Base-by-base conservation (phyloP, 2,797 vertebrate genomes). In the Myotis planiceps region DNA sequence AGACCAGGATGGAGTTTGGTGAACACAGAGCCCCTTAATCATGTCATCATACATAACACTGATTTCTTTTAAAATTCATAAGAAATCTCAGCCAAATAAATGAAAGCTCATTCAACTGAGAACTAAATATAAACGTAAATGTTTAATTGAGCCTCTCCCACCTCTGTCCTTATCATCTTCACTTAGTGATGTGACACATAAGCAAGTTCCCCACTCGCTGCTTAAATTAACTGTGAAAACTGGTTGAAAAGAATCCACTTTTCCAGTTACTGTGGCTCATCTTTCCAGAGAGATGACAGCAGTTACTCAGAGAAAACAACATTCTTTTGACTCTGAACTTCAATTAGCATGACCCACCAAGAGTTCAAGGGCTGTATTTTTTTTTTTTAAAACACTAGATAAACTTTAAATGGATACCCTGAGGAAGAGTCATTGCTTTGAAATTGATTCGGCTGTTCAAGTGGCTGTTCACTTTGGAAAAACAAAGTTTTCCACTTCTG, bases 401-500 rank as follows among this genome's bases (percentile, higher is more conserved):
- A 65, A 75, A 90, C 55, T 96, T 87, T 85, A 75, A 90, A 92
- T 76, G 49, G 45, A 51, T 65, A 72, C 60, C 63, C 12, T 2
- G 25, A 88, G 74, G 83, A 95, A 82, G 39, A 88, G 39, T 75
- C 94, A 92, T 88, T 93, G 80, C 84, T 92, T 72, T 72, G 32
- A 69, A 94, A 96, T 95, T 79, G 65, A 92, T 88, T 96, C 63
- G 85, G 51, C 71, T 27, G 8, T 63, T 96, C 68, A 75, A 96
- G 83, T 90, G 93, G 45, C 55, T 75, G 92, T 81, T 93, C 63
- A 18, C 51, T 90, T 96, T 23, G 19, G 87, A 88, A 65, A 92
- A 92, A 97, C 68, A 93, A 89, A 55, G 25, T 80, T 96, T 92
- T 78, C 88, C 68, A 84, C 80, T 90, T 91, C 75, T 85, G 89